A percentile compares a stretch with the other conserved stretches of the same genome.
phyloP scores from a whole-genome alignment of 2,888 invertebrate species.

The Blastobasis lacticolella region DNA sequence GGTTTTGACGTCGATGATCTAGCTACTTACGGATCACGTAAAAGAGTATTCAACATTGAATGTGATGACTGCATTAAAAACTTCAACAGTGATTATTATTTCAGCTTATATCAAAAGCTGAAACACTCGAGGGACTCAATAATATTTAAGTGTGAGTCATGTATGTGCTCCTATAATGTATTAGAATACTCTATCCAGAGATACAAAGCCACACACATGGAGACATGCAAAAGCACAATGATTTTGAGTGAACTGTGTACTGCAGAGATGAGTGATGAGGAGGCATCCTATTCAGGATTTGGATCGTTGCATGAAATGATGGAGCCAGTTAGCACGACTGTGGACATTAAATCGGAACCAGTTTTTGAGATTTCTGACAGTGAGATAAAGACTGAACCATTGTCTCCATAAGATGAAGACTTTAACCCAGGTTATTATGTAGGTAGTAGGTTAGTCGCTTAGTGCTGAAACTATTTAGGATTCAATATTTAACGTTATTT shows the following conservation, averaged over 20 bases:
- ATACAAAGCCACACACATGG: conserved; percentile 27
- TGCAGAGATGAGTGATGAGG: conserved; percentile 52
- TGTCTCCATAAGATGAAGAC: conserved; percentile 16
- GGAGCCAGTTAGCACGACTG: conserved; percentile 43
- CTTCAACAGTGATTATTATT: conserved; percentile 37
- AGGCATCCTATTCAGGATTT: conserved; percentile 23
- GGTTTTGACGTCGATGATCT: conserved; percentile 49
- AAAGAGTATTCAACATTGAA: conserved; percentile 30
- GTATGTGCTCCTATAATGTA: conserved; percentile 30
- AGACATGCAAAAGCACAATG: conserved; percentile 33
- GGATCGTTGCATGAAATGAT: conserved; percentile 29
- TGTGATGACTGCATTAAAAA: conserved; percentile 47
- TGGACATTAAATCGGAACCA: conserved; percentile 25
- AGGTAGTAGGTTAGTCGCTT: no score
- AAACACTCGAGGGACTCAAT: conserved; percentile 35
- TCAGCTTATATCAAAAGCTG: conserved; percentile 28
- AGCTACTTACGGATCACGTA: conserved; percentile 33
- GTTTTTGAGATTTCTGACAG: conserved; percentile 17
- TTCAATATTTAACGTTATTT: no score
- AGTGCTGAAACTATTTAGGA: no score
- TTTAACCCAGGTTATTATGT: neutral
- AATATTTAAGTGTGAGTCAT: conserved; percentile 43
- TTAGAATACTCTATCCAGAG: conserved; percentile 45
- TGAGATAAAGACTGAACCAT: conserved; percentile 32
- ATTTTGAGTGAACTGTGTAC: conserved; percentile 56